phyloP scores from a whole-genome alignment of 2,113 vertebrate genomes.

The Chiloscyllium plagiosum region DNA sequence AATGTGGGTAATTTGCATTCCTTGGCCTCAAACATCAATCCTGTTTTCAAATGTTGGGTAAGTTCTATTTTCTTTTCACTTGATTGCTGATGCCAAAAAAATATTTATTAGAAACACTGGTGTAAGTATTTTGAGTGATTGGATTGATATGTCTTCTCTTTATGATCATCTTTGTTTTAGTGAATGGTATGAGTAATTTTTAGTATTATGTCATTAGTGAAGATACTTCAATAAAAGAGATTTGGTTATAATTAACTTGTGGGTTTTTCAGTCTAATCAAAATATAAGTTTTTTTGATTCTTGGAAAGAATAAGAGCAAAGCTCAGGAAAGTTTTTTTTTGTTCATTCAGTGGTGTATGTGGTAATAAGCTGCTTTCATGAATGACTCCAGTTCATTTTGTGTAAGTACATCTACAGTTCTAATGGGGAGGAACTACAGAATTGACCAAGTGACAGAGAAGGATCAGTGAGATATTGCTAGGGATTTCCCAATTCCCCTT shows the following conservation, averaged over 20 bases:
- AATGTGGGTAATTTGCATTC: not conserved
- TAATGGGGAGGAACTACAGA: no score
- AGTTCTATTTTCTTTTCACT: not conserved
- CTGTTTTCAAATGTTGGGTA: not conserved
- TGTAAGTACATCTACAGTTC: no score
- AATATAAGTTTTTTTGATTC: no score
- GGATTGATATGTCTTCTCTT: not conserved
- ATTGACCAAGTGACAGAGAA: no score
- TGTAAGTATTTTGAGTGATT: not conserved
- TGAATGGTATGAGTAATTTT: not conserved
- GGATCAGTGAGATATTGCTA: no score
- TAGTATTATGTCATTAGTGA: not conserved
- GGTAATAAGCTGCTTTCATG: no score
- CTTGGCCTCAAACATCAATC: not conserved
- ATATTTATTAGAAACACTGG: not conserved
- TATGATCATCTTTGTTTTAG: not conserved
- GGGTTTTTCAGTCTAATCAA: not conserved
- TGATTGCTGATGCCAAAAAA: not conserved
- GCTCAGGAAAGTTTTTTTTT: no score
- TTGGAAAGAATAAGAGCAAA: no score
- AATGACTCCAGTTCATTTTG: no score
- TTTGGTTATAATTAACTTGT: not conserved
- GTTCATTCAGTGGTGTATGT: no score
- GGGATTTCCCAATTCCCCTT: no score
- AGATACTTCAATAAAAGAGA: not conserved